Evolutionary conservation across 2,113 vertebrate species (phyloP), one percentile per base, ranked within the genome.

Genomic region (Tor tambroides): DNA sequence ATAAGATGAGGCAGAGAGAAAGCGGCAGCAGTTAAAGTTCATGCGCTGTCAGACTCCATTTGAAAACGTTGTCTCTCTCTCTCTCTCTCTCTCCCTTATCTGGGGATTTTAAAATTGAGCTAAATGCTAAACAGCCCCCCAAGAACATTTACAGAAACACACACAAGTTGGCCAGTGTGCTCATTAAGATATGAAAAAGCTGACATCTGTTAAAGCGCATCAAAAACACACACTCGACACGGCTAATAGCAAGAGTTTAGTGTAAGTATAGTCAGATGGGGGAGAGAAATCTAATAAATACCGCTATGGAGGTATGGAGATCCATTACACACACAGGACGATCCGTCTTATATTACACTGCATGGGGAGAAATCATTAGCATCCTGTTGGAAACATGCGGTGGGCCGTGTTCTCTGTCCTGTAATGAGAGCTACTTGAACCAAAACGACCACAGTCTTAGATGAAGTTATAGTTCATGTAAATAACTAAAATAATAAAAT

Each of bases 291-390:
- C 80, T 67, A 82, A 82, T 82, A 82, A 82, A 65, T 15, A 65
- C 59, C 5, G 41, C 6, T 76, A 49, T 43, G 56, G 78, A 80
- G 38, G 21, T 43, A 74, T 76, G 59, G 80, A 46, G 80, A 82
- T 82, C 80, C 26, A 65, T 82, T 82, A 82, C 59, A 56, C 80
- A 19, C 80, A 43, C 80, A 46, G 80, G 80, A 82, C n/a, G 38
- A 67, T 43, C n/a, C 17, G n/a, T 65, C 61, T 81, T 65, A 10
- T 63, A 65, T 82, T 82, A 82, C 80, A 82, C 80, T 41, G 38
- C 80, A 82, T 67, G 38, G n/a, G 59, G 80, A 82, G 80, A 82
- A 82, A 82, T 82, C 80, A 82, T 82, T 82, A 82, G 80, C 80
- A 67, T 65, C 80, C 78, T 41, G 78, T 80, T 80, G 54, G 78